phyloP scores from a whole-genome alignment of 2,797 vertebrate species.

The Prunella strophiata region DNA sequence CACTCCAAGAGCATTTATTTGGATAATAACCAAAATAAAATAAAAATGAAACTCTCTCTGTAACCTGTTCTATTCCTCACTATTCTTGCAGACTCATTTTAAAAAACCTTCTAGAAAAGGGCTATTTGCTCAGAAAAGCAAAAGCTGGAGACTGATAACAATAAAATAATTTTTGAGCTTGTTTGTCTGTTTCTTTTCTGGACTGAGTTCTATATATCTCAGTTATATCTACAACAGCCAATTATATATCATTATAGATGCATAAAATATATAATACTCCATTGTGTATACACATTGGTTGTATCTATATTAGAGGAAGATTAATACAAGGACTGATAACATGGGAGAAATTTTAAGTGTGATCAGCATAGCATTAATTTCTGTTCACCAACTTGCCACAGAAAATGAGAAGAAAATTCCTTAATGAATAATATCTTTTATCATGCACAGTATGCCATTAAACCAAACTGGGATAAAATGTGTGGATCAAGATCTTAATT shows the following conservation, averaged over 20 bases:
- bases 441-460: background rate
- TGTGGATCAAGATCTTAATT: background rate
- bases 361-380: background rate
- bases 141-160: background rate
- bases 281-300: background rate
- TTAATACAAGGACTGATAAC: background rate
- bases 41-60: background rate
- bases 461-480: background rate
- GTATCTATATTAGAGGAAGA: background rate
- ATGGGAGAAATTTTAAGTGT: background rate
- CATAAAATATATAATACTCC: background rate
- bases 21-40: background rate
- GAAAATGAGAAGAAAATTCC: background rate
- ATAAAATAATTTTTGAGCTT: background rate
- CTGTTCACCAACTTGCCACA: background rate
- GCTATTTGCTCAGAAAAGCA: background rate
- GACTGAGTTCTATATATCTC: background rate
- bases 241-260: background rate
- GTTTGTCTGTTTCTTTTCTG: background rate
- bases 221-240: background rate
- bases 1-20: background rate
- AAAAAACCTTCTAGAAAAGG: background rate
- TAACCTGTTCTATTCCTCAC: background rate
- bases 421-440: background rate
- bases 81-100: background rate